Evolutionary conservation across 2,113 vertebrate species (phyloP), one percentile per base, ranked within the genome.

Genomic region (Centropus bengalensis): DNA sequence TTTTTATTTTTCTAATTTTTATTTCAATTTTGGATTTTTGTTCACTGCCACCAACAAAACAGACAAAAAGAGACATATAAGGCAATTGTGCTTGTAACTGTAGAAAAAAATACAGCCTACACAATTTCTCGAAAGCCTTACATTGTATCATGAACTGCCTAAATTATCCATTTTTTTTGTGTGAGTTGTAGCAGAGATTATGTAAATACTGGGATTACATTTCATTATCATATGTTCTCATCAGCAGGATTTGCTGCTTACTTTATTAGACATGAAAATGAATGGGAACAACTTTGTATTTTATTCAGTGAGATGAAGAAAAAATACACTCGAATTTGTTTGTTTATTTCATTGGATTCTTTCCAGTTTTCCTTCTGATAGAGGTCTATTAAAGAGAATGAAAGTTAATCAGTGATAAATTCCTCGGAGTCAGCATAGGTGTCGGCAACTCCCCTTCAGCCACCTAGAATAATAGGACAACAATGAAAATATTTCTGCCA

Each of bases 321-420:
- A 70, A 78, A 10, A 68, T 80, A 55, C 64, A 8, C 4, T 27
- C 28, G 21, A 38, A 70, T 1, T 19, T 15, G 23, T n/a, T 28
- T 13, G 6, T 8, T 40, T 60, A 13, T 24, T 26, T 33, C 5
- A n/a, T 8, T 56, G 2, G 0, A 1, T 17, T 12, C 38, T 33
- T 69, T 23, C 8, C 10, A 0, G 2, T 62, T 85, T 88, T 45
- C 6, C 8, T 76, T 47, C 33, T 45, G 33, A 33, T n/a, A 10
- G 2, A 5, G 2, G 21, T 38, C 52, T 10, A 26, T 60, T 28
- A 59, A 71, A 56, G 16, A 22, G 49, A 74, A 40, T 0, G 2
- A 66, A 91, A 66, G 26, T 44, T 10, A 14, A 60, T 49, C 40
- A 26, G 11, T 24, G 11, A 44, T 2, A 47, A 80, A 42, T 4